Percentiles rank a stretch among this genome's conserved stretches.
These are phyloP conservation scores for Lamellibrachia luymesi DNA, from an alignment of 1,140 invertebrate species.

Conservation along the genomic window DNA sequence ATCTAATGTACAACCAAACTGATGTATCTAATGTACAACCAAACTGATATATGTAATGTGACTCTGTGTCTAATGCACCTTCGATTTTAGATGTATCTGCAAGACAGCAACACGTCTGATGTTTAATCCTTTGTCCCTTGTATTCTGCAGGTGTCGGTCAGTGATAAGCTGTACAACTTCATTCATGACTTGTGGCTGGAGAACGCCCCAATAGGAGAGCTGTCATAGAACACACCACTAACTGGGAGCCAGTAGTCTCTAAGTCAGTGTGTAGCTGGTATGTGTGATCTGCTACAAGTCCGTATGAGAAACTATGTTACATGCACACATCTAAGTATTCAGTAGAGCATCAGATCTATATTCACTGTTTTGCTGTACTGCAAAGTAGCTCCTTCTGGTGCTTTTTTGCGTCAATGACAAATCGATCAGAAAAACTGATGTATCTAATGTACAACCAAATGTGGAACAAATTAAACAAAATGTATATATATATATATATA, in stretches of 20 bases:
- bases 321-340: background rate
- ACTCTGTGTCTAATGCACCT: too few relatives aligned
- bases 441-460: too few relatives aligned
- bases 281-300: background rate
- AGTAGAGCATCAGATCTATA: background rate
- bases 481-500: background rate
- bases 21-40: too few relatives aligned
- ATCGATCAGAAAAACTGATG: background rate
- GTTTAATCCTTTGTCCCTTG: constrained; percentile 11
- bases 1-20: too few relatives aligned
- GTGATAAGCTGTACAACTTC: constrained; percentile 88
- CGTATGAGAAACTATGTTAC: background rate
- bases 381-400: background rate
- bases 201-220: constrained; percentile 95
- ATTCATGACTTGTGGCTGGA: constrained; percentile 96
- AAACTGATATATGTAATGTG: too few relatives aligned
- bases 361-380: too few relatives aligned
- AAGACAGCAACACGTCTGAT: background rate
- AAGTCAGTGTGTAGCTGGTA: background rate
- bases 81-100: too few relatives aligned
- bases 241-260: background rate
- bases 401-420: background rate
- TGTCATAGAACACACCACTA: constrained; percentile 65
- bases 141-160: constrained; percentile 85
- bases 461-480: background rate